phyloP scores from a whole-genome alignment of 2,888 invertebrate species.

The Machimus rusticus region DNA sequence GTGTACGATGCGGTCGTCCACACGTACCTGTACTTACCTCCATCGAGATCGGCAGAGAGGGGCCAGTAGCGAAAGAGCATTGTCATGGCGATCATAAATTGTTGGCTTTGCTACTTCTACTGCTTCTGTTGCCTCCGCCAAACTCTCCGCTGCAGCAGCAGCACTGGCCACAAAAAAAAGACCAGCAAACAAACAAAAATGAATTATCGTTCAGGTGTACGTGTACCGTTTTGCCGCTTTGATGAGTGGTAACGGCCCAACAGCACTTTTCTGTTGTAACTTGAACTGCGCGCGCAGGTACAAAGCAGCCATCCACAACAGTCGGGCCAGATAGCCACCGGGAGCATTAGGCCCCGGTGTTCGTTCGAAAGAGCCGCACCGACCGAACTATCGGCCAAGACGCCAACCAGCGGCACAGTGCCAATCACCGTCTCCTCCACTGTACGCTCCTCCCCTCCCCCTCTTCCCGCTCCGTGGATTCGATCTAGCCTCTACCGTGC shows the following conservation, averaged over 20 bases:
- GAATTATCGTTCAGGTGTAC: constrained; percentile 42
- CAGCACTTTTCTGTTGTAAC: neutral
- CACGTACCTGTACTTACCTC: neutral
- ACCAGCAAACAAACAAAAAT: constrained; percentile 20
- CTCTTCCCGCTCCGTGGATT: neutral
- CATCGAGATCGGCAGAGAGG: neutral
- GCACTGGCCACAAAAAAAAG: neutral
- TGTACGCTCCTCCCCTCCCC: neutral
- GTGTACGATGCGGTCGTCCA: neutral
- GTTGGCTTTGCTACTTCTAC: constrained; percentile 9
- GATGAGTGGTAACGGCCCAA: constrained; percentile 36
- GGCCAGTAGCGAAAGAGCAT: constrained; percentile 24
- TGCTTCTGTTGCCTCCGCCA: constrained; percentile 13
- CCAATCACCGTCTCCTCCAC: neutral
- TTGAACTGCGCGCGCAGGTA: neutral
- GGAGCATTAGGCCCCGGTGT: neutral
- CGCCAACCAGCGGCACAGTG: neutral
- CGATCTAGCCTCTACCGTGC: neutral
- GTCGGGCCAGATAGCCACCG: neutral
- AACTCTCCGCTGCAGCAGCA: neutral
- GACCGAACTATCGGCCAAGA: neutral
- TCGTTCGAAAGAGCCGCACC: neutral
- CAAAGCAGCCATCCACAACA: neutral
- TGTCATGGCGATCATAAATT: constrained; percentile 38
- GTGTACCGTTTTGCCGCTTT: constrained; percentile 41